Percentiles rank a stretch among this genome's conserved stretches.
These are phyloP conservation scores for Tricholaema leucomelas DNA, from an alignment of 2,113 vertebrate genomes.

Conservation along the genomic window DNA sequence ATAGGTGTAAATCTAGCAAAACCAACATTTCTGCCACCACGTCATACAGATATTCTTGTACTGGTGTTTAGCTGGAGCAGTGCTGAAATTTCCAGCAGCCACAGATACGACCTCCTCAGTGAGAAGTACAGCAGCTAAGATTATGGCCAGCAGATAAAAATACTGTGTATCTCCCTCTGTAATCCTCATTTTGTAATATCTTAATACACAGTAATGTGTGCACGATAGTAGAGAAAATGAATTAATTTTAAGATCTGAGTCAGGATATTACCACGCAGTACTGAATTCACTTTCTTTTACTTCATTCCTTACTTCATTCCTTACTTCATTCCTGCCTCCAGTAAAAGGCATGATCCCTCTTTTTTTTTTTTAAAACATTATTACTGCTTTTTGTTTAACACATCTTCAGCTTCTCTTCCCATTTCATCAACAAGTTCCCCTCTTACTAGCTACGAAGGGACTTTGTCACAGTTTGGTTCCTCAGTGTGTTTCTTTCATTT, in stretches of 20 bases:
- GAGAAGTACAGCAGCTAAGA: neutral
- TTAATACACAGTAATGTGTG: neutral
- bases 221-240: neutral
- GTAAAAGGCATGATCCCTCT: neutral
- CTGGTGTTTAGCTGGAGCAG: neutral
- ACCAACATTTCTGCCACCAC: neutral
- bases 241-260: neutral
- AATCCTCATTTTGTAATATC: neutral
- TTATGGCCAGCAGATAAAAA: neutral
- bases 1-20: neutral
- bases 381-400: neutral
- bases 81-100: neutral
- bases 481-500: neutral
- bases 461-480: neutral
- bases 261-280: neutral
- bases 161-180: neutral
- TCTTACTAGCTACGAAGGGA: neutral
- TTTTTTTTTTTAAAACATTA: neutral
- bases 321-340: neutral
- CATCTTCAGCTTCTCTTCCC: neutral
- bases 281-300: neutral
- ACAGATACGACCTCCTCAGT: neutral
- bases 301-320: neutral
- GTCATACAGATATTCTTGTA: neutral
- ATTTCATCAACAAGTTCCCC: neutral